Conservation (phyloP, 2,797 vertebrate genomes). For the Myotis pilosus region DNA sequence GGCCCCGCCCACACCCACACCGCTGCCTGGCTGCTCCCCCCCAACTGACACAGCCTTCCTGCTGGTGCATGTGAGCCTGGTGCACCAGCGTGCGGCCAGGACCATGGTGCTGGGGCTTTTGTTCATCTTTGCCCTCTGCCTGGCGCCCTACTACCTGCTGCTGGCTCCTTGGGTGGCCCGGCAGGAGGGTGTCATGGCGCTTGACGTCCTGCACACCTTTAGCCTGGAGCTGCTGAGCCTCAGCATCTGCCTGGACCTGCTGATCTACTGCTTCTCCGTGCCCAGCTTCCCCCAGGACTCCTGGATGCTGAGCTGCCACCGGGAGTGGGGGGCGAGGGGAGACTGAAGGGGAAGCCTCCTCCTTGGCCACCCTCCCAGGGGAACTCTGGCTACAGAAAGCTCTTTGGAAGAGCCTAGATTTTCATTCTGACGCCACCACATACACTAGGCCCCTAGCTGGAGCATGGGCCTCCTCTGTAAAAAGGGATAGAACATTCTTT, state of each 20-base stretch:
- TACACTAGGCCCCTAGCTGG: not conserved
- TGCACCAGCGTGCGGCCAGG: conserved; percentile 67
- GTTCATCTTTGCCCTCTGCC: conserved; percentile 77
- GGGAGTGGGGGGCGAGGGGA: accelerated
- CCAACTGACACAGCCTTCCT: conserved; percentile 57
- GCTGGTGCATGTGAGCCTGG: conserved; percentile 76
- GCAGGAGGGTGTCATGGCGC: accelerated
- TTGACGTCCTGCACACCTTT: conserved; percentile 70
- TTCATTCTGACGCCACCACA: not conserved
- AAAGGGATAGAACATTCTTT: not conserved
- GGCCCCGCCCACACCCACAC: not conserved
- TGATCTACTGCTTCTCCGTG: conserved; percentile 80
- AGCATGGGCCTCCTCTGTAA: not conserved
- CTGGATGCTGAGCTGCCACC: not conserved
- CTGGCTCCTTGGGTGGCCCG: conserved; percentile 78
- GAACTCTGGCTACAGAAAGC: not conserved
- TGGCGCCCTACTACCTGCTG: conserved; percentile 79
- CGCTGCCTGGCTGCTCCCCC: not conserved
- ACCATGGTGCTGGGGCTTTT: conserved; percentile 81
- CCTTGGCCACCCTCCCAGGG: not conserved
- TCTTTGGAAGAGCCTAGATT: not conserved
- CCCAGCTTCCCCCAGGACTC: conserved; percentile 71
- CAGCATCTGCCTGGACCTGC: conserved; percentile 81
- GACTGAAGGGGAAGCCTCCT: not conserved
- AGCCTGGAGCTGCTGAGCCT: conserved; percentile 80